Base-by-base conservation (phyloP, 2,888 invertebrate genomes). In the Drosophila paucipuncta region DNA sequence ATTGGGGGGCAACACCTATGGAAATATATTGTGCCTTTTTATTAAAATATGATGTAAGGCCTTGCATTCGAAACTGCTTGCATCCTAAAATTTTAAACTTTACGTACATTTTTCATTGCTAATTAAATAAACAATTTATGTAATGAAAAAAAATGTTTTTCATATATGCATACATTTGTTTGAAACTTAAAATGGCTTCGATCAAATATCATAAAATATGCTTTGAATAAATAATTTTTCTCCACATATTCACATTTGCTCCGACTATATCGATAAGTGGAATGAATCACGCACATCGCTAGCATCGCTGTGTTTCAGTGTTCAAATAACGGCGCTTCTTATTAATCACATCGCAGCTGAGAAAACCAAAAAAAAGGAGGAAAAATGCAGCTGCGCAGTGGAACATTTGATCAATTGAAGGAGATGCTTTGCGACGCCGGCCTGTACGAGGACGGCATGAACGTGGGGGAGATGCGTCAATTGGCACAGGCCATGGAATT, bases 391-490 rank as follows among this genome's bases (percentile, higher is more conserved):
- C 22, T 72, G 31, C 78, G 84, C 16, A 68, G 53, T 28, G 10
- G 18, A 9, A 37, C n/a, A 10, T 49, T 22, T 13, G 30, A 35
- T 0, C 49, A 41, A 22, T 58, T 85, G 10, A 55, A 41, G 0
- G n/a, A 70, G 2, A 2, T 52, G 1, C 72, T 85, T 0, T 61
- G 55, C 22, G 78, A 57, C 13, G 83, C 88, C 18, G 92, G 92
- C 2, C 68, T 85, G 28, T 91, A 87, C 35, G 92, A 92, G 37
- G 84, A 83, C 0, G 90, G 80, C 18, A 92, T 92, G 92, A 65
- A 76, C 0, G 5, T 91, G 4, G 78, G 82, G 2, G 87, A 92
- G 63, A 92, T 92, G 92, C 82, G 80, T 0, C 73, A 91, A 41
- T 11, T 91, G 4, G 72, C 82, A 0, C 69, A 69, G 4, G 91